These are phyloP conservation scores for Neodiprion fabricii DNA, from an alignment of 1,140 invertebrate species.

Conservation along the genomic window DNA sequence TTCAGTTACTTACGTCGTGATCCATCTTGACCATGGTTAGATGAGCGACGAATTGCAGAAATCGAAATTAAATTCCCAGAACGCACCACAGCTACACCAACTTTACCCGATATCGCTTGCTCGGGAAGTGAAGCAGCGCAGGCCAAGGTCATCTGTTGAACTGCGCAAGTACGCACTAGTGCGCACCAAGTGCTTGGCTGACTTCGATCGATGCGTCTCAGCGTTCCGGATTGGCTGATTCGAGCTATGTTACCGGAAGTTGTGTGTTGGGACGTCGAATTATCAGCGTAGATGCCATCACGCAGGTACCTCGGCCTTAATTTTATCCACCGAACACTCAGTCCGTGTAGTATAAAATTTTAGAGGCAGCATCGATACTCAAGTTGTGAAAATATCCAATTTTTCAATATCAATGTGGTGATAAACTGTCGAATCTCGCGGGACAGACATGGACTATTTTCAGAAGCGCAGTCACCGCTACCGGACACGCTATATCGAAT, in stretches of 20 bases:
- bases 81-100: background rate
- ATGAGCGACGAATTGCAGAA: constrained; percentile 11
- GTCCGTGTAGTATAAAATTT: too few species aligned
- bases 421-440: too few species aligned
- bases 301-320: too few species aligned
- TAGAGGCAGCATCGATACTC: too few species aligned
- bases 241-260: background rate
- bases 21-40: constrained; percentile 59
- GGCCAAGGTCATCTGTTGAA: constrained; percentile 6
- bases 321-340: too few species aligned
- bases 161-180: background rate
- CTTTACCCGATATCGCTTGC: background rate
- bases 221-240: background rate
- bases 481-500: too few species aligned
- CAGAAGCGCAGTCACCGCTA: too few species aligned
- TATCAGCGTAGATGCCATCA: too few species aligned
- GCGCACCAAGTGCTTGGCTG: constrained; percentile 9
- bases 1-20: constrained; percentile 51
- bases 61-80: constrained; percentile 7
- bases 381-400: too few species aligned
- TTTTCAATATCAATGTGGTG: too few species aligned
- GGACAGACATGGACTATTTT: too few species aligned
- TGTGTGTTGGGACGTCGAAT: background rate
- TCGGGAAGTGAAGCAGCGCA: constrained; percentile 11
- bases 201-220: constrained; percentile 27